A percentile compares a stretch with the other conserved stretches of the same genome.
Evolutionary conservation across 2,888 invertebrate species (phyloP).

Genomic region (Ganaspis brasiliensis): DNA sequence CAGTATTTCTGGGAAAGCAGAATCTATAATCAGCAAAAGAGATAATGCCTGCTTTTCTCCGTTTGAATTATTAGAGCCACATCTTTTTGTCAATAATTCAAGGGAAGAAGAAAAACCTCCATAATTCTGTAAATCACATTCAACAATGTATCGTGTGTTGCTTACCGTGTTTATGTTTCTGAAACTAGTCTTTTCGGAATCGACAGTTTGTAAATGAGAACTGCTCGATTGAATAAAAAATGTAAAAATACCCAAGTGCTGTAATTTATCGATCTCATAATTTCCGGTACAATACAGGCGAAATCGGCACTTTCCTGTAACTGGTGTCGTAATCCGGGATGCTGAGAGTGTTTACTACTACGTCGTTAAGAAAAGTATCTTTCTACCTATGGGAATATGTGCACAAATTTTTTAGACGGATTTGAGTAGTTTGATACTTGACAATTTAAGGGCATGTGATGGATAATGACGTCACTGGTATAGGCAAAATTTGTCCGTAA

Average conservation of each 20-base stretch:
- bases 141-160: neutral
- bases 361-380: slow-evolving; percentile 34
- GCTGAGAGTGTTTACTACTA: slow-evolving; percentile 40
- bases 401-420: no score
- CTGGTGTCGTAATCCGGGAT: slow-evolving; percentile 44
- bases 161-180: neutral
- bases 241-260: slow-evolving; percentile 29
- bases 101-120: no score
- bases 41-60: no score
- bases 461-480: no score
- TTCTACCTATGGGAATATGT: slow-evolving; percentile 6
- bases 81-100: no score
- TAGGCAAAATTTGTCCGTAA: no score
- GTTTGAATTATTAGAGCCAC: no score
- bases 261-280: slow-evolving; percentile 45
- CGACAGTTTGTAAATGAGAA: neutral
- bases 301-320: slow-evolving; percentile 43
- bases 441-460: no score
- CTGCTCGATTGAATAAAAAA: neutral
- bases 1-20: no score
- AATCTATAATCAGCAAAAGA: no score
- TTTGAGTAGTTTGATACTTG: no score
- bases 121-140: no score
- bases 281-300: slow-evolving; percentile 37
- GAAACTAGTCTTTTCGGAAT: neutral